Percentiles rank a stretch among this genome's conserved stretches.
Evolutionary conservation across 1,140 invertebrate genomes (phyloP).

Genomic region (Lerema accius): DNA sequence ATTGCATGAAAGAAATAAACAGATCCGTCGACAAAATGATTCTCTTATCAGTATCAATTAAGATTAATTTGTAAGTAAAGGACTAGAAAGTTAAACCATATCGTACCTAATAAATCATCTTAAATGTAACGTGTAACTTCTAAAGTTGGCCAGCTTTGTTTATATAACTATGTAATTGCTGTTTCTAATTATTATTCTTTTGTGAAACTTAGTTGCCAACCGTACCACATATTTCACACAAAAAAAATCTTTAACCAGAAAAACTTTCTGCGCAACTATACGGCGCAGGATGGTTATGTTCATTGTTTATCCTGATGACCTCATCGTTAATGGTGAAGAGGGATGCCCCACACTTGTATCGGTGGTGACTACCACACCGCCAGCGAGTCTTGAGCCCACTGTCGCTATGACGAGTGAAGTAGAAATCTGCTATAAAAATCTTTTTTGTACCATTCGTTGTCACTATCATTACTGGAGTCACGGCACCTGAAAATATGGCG

Average conservation of each 20-base stretch:
- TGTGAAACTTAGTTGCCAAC: too few relatives aligned
- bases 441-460: constrained; percentile 9
- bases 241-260: neutral
- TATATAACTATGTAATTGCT: too few relatives aligned
- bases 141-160: too few relatives aligned
- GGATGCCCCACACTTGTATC: constrained; percentile 40
- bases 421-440: constrained; percentile 14
- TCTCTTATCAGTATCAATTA: too few relatives aligned
- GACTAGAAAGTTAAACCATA: too few relatives aligned
- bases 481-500: constrained; percentile 6
- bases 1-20: too few relatives aligned
- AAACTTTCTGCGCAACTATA: neutral
- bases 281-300: constrained; percentile 45
- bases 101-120: too few relatives aligned
- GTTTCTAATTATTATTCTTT: too few relatives aligned
- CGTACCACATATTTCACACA: too few relatives aligned
- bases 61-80: too few relatives aligned
- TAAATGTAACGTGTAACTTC: too few relatives aligned
- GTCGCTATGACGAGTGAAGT: constrained; percentile 16
- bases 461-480: constrained; percentile 10
- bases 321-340: constrained; percentile 41
- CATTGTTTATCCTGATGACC: constrained; percentile 39
- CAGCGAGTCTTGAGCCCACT: constrained; percentile 23
- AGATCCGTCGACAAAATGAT: too few relatives aligned
- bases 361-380: constrained; percentile 40